Percentiles rank a stretch among this genome's conserved stretches.
Conservation (phyloP, 2,888 invertebrate species). For the Pandemis cinnamomeana region DNA sequence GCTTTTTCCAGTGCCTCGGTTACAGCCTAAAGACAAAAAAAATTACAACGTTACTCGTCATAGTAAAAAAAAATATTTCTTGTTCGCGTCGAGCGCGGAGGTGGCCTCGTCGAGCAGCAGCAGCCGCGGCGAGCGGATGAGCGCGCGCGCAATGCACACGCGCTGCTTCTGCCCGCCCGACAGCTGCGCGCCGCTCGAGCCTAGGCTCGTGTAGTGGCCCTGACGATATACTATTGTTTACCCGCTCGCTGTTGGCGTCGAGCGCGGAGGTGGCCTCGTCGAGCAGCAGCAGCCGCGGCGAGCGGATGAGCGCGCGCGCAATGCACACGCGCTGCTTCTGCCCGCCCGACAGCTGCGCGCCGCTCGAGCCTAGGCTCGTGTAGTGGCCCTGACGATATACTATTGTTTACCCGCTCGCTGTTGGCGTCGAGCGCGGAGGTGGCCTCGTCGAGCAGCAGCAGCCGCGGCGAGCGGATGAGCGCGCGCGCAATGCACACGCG, state of each 20-base stretch:
- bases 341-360: conserved; percentile 88
- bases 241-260: conserved; percentile 88
- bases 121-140: conserved; percentile 87
- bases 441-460: conserved; percentile 88
- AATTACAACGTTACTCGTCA: background rate
- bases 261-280: conserved; percentile 89
- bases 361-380: conserved; percentile 87
- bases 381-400: conserved; percentile 89
- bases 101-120: conserved; percentile 88
- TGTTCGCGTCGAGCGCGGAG: conserved; percentile 64
- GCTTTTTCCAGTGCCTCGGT: conserved; percentile 94
- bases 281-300: conserved; percentile 86
- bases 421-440: no score
- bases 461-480: conserved; percentile 86
- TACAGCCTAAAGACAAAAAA: conserved; percentile 83
- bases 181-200: background rate
- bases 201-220: background rate
- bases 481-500: conserved; percentile 90
- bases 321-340: conserved; percentile 94
- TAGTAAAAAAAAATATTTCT: conserved; percentile 51
- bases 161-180: conserved; percentile 90
- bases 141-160: conserved; percentile 89
- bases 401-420: no score
- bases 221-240: conserved; percentile 51
- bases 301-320: conserved; percentile 87